Evolutionary conservation across 30 jellyfish, hydroid and myxozoan species (phyloP).

Genomic region (Pelagia noctiluca): DNA sequence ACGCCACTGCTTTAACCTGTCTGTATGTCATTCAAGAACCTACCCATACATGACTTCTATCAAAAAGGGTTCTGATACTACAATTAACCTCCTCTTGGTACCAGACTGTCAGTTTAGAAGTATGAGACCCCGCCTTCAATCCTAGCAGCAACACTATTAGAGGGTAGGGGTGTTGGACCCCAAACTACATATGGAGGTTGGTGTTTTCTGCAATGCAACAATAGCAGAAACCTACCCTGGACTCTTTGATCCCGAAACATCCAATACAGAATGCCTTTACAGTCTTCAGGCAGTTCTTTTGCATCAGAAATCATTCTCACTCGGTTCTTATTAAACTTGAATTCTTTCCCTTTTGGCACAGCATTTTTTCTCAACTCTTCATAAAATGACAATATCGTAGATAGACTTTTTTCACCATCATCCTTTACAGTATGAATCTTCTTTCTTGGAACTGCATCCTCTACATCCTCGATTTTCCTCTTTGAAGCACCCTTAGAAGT

Average conservation of each 20-base stretch:
- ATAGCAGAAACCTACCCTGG: slow-evolving; percentile 52
- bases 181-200: too few species aligned
- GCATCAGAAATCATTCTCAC: slow-evolving; percentile 57
- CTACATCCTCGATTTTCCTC: not conserved
- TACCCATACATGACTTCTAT: too few species aligned
- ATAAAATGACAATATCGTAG: slow-evolving; percentile 9
- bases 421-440: not conserved
- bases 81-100: too few species aligned
- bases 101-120: too few species aligned
- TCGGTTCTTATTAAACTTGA: slow-evolving; percentile 67
- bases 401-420: not conserved
- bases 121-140: too few species aligned
- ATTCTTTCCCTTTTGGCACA: slow-evolving; percentile 54
- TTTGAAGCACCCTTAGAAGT: slow-evolving; percentile 13
- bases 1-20: too few species aligned
- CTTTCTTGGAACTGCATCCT: not conserved
- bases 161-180: too few species aligned
- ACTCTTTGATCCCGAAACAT: slow-evolving; percentile 82
- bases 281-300: slow-evolving; percentile 27
- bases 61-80: too few species aligned
- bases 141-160: too few species aligned
- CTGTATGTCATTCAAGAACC: too few species aligned
- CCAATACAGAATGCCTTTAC: slow-evolving; percentile 67
- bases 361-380: slow-evolving; percentile 39
- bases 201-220: too few species aligned